Evolutionary conservation across 2,797 vertebrate genomes (phyloP).

Genomic region (Pterois miles): DNA sequence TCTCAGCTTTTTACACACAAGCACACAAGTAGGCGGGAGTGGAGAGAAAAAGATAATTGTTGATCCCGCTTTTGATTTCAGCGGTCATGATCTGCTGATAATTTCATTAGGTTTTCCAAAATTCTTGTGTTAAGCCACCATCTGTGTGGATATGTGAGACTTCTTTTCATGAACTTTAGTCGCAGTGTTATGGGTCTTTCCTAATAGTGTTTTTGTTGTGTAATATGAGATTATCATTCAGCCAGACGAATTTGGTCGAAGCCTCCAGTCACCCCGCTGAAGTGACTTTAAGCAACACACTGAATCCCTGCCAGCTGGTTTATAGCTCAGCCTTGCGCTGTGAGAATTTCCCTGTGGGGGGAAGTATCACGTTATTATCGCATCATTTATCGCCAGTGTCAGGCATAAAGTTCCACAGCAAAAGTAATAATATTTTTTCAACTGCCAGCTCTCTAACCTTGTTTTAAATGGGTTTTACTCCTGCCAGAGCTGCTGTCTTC

Average conservation of each 20-base stretch:
- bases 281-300: conserved; percentile 43
- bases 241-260: conserved; percentile 3
- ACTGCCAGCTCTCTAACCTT: not conserved
- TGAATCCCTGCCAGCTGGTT: conserved; percentile 48
- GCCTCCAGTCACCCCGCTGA: not conserved
- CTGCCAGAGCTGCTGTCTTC: conserved; percentile 17
- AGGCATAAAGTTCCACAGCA: conserved; percentile 23
- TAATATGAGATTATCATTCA: conserved; percentile 13
- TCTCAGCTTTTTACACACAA: too few species aligned
- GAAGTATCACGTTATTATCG: conserved; percentile 59
- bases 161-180: not conserved
- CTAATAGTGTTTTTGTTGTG: not conserved
- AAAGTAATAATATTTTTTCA: conserved; percentile 19
- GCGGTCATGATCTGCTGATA: too few species aligned
- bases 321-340: conserved; percentile 31
- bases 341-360: conserved; percentile 26
- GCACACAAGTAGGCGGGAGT: too few species aligned
- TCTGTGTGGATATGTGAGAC: not conserved
- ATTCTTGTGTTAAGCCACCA: conserved; percentile 3
- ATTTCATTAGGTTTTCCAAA: too few species aligned
- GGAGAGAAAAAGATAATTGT: too few species aligned
- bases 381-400: conserved; percentile 36
- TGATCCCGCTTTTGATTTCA: too few species aligned
- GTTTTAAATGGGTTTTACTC: conserved; percentile 31
- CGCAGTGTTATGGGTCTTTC: not conserved